Evolutionary conservation across 2,888 invertebrate genomes (phyloP), one percentile per base, ranked within the genome.

Genomic region (Eristalinus sepulchralis): DNA sequence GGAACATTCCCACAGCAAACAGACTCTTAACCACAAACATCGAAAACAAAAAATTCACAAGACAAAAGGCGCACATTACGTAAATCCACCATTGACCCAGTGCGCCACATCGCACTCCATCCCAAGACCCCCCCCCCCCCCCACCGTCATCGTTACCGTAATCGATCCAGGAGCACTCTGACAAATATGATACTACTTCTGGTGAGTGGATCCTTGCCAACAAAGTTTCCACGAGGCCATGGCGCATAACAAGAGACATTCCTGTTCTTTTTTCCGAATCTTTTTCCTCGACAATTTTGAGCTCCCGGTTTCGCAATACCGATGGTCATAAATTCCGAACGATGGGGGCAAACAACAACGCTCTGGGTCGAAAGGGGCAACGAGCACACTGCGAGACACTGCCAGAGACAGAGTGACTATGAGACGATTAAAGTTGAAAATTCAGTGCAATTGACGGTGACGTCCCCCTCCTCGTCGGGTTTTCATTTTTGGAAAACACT

Each of bases 11-110:
- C 3, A 57, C 34, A 6, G 9, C 8, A 22, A 59, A 33, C 22
- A 66, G 60, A 34, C 64, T 72, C 72, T 71, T 72, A 66, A 55
- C 59, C 78, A n/a, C 64, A 36, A 68, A 33, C 33, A n/a, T 33
- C 67, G 67, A 80, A 70, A 76, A 57, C 71, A 81, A n/a, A n/a
- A n/a, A n/a, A 72, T 66, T 33, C 57, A n/a, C 57, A 57, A 57
- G 24, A 34, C 24, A 62, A 59, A 77, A 62, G 63, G 39, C 70
- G 73, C 31, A 20, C 47, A 77, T 72, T 62, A 73, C 53, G 68
- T 73, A 73, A 71, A 66, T 67, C 75, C 68, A 81, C 85, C 85
- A 85, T 85, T 85, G 85, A 85, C 85, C 85, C 39, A 85, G 77
- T 85, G 70, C 24, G 77, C 85, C 68, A 82, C 33, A 80, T 85